A percentile compares a stretch with the other conserved stretches of the same genome.
These are phyloP conservation scores for Baronia brevicornis DNA, from an alignment of 2,888 invertebrate species.

Conservation along the genomic window DNA sequence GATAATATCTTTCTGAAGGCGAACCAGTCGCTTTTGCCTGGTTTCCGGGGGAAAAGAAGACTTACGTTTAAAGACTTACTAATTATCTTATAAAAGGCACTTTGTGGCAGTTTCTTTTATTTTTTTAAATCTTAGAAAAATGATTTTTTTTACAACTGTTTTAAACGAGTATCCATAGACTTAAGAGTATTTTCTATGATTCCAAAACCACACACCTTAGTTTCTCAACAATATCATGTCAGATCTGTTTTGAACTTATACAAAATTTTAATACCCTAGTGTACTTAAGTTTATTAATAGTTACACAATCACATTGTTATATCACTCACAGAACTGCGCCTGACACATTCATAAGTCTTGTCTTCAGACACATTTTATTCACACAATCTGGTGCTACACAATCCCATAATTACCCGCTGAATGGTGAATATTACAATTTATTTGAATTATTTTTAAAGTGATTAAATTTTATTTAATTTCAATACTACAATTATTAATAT, in stretches of 20 bases:
- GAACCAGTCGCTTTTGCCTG: constrained; percentile 59
- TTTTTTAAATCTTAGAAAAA: constrained; percentile 42
- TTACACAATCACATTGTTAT: constrained; percentile 73
- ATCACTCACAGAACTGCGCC: constrained; percentile 66
- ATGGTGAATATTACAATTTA: constrained; percentile 29
- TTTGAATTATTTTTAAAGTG: background rate
- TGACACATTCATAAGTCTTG: constrained; percentile 42
- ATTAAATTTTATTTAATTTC: background rate
- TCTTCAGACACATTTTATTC: constrained; percentile 58
- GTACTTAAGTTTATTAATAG: constrained; percentile 64
- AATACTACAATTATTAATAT: constrained; percentile 5
- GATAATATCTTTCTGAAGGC: constrained; percentile 42
- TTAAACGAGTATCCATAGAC: constrained; percentile 40
- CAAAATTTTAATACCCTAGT: constrained; percentile 35
- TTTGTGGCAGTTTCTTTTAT: constrained; percentile 68
- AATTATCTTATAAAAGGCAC: constrained; percentile 63
- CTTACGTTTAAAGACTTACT: constrained; percentile 29
- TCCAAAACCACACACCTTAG: constrained; percentile 36
- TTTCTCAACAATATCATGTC: constrained; percentile 24
- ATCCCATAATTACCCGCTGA: constrained; percentile 46
- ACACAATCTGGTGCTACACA: constrained; percentile 42
- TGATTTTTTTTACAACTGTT: constrained; percentile 56
- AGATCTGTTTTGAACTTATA: constrained; percentile 32
- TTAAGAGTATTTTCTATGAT: constrained; percentile 51
- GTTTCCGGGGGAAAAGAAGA: constrained; percentile 25